Conservation (phyloP, 2,113 vertebrate species). For the Phylloscopus whistleri region DNA sequence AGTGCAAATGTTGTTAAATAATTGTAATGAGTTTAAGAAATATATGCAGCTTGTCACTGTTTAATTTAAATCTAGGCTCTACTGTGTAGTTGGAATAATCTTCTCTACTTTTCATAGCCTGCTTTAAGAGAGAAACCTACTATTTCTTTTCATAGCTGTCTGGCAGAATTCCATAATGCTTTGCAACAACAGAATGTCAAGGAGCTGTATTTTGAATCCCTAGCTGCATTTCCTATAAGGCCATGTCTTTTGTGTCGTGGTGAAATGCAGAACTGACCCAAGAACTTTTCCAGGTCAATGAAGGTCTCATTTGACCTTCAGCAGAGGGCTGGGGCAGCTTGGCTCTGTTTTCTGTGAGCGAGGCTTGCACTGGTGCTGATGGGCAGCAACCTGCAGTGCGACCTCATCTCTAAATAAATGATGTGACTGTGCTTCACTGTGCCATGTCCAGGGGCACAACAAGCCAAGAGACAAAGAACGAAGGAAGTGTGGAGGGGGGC, state of each 20-base stretch:
- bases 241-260: neutral
- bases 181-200: neutral
- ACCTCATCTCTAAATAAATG: neutral
- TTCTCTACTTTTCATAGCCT: neutral
- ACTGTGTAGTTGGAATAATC: neutral
- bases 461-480: neutral
- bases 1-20: constrained; percentile 19
- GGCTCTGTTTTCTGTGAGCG: neutral
- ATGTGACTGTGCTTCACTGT: neutral
- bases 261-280: neutral
- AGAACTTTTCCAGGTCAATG: neutral
- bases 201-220: neutral
- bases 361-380: neutral
- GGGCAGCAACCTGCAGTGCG: neutral
- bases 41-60: neutral
- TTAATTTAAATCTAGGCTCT: constrained; percentile 24
- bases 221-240: neutral
- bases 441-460: rapidly evolving
- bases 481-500: neutral
- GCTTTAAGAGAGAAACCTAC: neutral
- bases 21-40: constrained; percentile 33
- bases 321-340: neutral
- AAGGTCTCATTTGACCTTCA: neutral
- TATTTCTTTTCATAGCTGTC: neutral
- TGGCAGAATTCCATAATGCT: neutral